Evolutionary conservation across 1,140 invertebrate species (phyloP), one percentile per base, ranked within the genome.

Genomic region (Nasonia vitripennis): DNA sequence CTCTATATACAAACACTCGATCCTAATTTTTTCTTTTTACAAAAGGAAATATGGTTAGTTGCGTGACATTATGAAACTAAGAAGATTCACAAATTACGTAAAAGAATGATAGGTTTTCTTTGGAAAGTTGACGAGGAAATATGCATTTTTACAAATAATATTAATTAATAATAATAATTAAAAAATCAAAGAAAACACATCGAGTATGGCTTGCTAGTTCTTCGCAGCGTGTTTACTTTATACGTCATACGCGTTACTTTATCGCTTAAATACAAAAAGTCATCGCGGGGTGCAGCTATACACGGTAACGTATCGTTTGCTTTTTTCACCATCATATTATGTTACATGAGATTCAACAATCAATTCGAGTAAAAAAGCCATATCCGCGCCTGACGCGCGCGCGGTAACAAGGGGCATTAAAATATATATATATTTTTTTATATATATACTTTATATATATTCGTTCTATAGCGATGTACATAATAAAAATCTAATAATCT

Each of bases 311-410:
- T 87, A 90, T 88, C 87, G 84, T 88, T 86, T 89, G 81, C 68
- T 88, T 27, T 23, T 70, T 51, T 78, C 31, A n/a, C 10, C 75
- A 48, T 78, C 48, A 85, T 85, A 89, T 91, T 92, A 92, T 92
- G 88, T 90, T 92, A 93, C 92, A 93, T 89, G 91, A 92, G 91
- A 93, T 93, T 93, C 91, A 93, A 93, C 92, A 93, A 92, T 83
- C 89, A 87, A 91, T 91, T 88, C 77, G 89, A 92, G 91, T 93
- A 92, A 91, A 92, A 93, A 92, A 93, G 91, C 91, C 89, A 91
- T 89, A 90, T 91, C 89, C 88, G 87, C 89, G 86, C 87, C 88
- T 81, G 68, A 87, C 87, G 87, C 90, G 86, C 90, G 55, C 62
- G 89, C 91, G 90, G 90, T 93, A 93, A 93, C 92, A 93, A 92